Evolutionary conservation across 2,797 vertebrate species (phyloP).

Genomic region (Halcyon smyrnensis): DNA sequence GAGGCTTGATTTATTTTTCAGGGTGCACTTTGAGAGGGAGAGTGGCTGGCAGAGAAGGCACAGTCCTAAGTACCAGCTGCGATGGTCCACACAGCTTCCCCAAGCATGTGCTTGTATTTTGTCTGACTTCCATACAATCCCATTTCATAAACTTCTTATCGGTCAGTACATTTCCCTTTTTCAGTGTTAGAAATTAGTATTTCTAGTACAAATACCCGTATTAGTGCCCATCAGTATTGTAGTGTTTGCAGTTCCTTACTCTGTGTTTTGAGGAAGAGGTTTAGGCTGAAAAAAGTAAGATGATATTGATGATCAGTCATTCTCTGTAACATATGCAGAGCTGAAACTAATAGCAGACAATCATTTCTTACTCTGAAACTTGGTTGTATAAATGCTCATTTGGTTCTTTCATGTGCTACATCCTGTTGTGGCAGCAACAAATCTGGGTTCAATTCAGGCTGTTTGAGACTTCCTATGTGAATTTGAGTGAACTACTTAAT

Average conservation of each 20-base stretch:
- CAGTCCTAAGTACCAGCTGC: background rate
- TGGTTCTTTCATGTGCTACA: background rate
- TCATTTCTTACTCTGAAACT: background rate
- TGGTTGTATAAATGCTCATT: background rate
- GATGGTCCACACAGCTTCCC: background rate
- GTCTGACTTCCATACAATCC: background rate
- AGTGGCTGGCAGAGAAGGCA: background rate
- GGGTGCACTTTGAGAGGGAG: background rate
- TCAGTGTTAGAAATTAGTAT: background rate
- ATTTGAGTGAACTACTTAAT: background rate
- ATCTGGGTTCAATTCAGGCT: background rate
- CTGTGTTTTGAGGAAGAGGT: background rate
- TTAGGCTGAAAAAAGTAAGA: background rate
- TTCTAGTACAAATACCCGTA: background rate
- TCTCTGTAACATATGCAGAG: background rate
- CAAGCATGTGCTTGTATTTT: background rate
- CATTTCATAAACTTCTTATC: background rate
- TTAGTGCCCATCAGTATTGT: background rate
- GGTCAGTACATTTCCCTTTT: background rate
- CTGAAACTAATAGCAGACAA: background rate
- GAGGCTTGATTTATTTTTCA: background rate
- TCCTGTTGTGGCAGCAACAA: background rate
- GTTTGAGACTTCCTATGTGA: background rate
- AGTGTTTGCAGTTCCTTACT: background rate
- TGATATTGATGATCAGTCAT: background rate